Evolutionary conservation across 2,888 invertebrate genomes (phyloP), one percentile per base, ranked within the genome.

Genomic region (Blera fallax): DNA sequence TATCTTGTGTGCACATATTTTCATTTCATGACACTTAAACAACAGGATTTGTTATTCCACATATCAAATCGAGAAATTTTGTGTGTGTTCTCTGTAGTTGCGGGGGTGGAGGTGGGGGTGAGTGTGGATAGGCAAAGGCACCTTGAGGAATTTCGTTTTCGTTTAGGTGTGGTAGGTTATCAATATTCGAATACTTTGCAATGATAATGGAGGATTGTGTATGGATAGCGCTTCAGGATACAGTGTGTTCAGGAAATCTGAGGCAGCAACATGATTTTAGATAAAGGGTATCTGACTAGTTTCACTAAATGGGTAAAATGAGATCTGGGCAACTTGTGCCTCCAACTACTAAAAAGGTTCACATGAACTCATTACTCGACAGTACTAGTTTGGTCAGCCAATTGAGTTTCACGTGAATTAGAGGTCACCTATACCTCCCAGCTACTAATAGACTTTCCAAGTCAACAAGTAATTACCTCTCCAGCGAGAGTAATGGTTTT

Each of bases 1-100:
- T 69, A 43, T 32, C 32, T 21, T 14, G 54, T 50, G 60, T 52
- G 18, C 62, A 27, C 70, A 54, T 32, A 52, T 78, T 78, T 78
- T 62, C 69, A 48, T 72, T 72, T 79, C 58, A 79, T 65, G 79
- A 64, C 79, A 72, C 56, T 79, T 79, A 65, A 78, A 78, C 72
- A 79, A 79, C 72, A 64, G 79, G 64, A 72, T 72, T 72, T 72
- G 62, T 62, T 69, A 43, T 60, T 69, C 52, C 69, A 52, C 58
- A 52, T 69, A 58, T 40, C 37, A 76, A 67, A 67, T 67, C 58
- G 34, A 62, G 52, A 79, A n/a, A 72, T 32, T 29, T 14, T 58
- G 14, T 48, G 10, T 18, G 21, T 8, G 10, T 8, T 18, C 3
- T 6, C 10, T 8, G 7, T 6, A 7, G 32, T 6, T 45, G 21